Evolutionary conservation across 2,888 invertebrate genomes (phyloP), one percentile per base, ranked within the genome.

Genomic region (Rhodophaea formosa): DNA sequence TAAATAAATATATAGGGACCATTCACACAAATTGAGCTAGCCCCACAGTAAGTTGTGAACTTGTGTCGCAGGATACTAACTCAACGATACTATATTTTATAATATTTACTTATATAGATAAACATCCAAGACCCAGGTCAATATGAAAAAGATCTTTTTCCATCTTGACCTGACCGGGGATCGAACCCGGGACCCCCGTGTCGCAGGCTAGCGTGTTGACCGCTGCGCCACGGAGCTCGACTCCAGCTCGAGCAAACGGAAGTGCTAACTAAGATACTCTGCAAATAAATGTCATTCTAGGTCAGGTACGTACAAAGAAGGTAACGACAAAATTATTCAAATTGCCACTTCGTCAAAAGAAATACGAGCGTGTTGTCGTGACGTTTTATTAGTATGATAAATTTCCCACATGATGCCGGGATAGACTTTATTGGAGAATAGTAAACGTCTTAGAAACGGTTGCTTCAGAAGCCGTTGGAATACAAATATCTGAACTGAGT

Each of bases 401-500:
- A 51, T 32, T 35, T 51, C 15, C 32, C 16, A 35, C 49, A 35
- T 51, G 49, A 15, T 51, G 39, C 10, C 12, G 32, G 35, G 2
- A 16, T 45, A 35, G 49, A 51, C 32, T 51, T 51, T 51, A 51
- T 51, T 51, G 49, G 32, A 51, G 32, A 32, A 51, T 30, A 32
- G 14, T n/a, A 17, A 47, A 46, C 17, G n/a, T 46, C 46, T 17
- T 7, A 29, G 23, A 17, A 23, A 23, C 17, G 46, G 14, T 6
- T 49, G n/a, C 14, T 14, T 7, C 7, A 15, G 14, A 30, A 49
- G 14, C 49, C 32, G 8, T 51, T 8, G 16, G 49, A 51, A 51
- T 51, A 51, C 32, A 32, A 32, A 51, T 51, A 7, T 14, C 23
- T 23, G 23, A 10, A 35, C 49, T 14, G 10, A 10, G 35, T 7